A percentile compares a stretch with the other conserved stretches of the same genome.
These are phyloP conservation scores for Eupithecia insigniata DNA, from an alignment of 2,888 invertebrate species.

Conservation along the genomic window DNA sequence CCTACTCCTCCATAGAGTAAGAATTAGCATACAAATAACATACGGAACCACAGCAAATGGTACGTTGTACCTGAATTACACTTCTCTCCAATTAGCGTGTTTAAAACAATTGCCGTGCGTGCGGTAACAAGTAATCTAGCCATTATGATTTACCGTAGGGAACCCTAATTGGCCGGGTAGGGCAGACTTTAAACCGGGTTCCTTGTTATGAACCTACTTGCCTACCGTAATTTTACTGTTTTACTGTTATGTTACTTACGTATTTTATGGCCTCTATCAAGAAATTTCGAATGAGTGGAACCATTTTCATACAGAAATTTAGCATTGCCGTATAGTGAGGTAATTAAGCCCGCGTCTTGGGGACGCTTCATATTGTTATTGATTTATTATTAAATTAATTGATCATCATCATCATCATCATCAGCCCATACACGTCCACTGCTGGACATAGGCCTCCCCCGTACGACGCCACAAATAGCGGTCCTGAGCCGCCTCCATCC, in stretches of 20 bases:
- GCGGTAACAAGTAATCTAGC: conserved; percentile 36
- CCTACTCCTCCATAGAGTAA: conserved; percentile 12
- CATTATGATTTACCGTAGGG: conserved; percentile 51
- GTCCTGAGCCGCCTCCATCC: too few relatives aligned
- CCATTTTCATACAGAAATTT: not conserved
- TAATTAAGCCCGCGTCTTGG: not conserved
- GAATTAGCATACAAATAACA: conserved; percentile 43
- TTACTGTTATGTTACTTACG: not conserved
- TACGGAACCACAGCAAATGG: conserved; percentile 37
- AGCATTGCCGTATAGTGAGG: not conserved
- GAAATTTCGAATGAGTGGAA: not conserved
- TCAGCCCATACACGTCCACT: too few relatives aligned
- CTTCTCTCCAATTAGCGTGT: conserved; percentile 53
- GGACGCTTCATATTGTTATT: not conserved
- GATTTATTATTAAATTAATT: too few relatives aligned
- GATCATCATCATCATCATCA: too few relatives aligned
- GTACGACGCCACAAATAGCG: too few relatives aligned
- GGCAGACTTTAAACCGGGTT: not conserved
- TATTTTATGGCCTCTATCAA: not conserved
- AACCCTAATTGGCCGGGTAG: conserved; percentile 39
- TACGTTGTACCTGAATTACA: conserved; percentile 39
- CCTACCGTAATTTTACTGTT: not conserved
- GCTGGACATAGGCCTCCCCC: too few relatives aligned
- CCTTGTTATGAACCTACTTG: not conserved
- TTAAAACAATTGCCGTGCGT: conserved; percentile 51